phyloP scores from a whole-genome alignment of 1,140 invertebrate species.

The Aphelenchoides fujianensis region DNA sequence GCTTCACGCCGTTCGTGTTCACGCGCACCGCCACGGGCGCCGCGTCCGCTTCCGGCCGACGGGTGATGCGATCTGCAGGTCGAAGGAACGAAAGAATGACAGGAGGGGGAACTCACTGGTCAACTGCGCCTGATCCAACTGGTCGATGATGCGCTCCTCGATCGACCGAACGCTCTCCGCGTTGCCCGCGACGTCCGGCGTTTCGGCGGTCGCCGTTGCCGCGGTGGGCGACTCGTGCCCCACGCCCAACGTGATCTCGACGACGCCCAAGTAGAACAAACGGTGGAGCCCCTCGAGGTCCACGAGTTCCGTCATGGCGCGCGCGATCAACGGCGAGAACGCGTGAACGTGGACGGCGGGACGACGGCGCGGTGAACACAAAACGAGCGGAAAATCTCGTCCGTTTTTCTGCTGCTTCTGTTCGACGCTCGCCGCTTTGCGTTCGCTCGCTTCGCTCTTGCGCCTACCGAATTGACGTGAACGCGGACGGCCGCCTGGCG shows the following conservation, averaged over 20 bases:
- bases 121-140: neutral
- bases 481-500: too few species aligned
- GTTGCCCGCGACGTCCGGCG: neutral
- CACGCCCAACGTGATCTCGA: neutral
- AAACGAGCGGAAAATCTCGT: too few species aligned
- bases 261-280: constrained; percentile 9
- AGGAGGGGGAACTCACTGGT: neutral
- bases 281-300: neutral
- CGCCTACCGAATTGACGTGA: too few species aligned
- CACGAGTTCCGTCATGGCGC: neutral
- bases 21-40: neutral
- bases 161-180: neutral
- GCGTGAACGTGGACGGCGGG: too few species aligned
- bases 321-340: too few species aligned
- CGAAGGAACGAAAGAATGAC: neutral
- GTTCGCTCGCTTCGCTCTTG: too few species aligned
- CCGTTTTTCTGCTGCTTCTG: too few species aligned
- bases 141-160: constrained; percentile 12
- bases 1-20: neutral
- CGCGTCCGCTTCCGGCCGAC: neutral
- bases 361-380: too few species aligned
- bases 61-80: neutral
- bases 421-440: too few species aligned
- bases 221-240: neutral
- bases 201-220: neutral